A percentile compares a stretch with the other conserved stretches of the same genome.
Evolutionary conservation across 2,797 vertebrate genomes (phyloP).

Genomic region (Australoheros facetus): DNA sequence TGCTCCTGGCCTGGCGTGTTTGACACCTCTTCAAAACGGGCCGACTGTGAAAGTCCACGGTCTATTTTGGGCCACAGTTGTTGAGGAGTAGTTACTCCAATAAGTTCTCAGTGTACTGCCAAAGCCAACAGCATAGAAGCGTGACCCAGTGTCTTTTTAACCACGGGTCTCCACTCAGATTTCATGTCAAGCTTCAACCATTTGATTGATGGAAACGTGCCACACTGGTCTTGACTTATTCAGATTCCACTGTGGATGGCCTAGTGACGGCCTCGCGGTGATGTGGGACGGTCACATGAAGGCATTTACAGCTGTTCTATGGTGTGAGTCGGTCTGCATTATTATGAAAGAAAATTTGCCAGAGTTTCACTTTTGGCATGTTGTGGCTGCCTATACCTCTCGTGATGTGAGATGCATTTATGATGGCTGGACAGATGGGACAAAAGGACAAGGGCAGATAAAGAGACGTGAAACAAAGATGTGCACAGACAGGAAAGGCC

Average conservation of each 20-base stretch:
- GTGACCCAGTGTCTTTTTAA: conserved; percentile 61
- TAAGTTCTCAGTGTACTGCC: conserved; percentile 74
- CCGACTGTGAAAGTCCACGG: conserved; percentile 61
- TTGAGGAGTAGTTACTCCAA: conserved; percentile 69
- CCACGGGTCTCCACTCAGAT: conserved; percentile 41
- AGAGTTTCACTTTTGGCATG: background rate
- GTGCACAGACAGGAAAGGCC: conserved; percentile 16
- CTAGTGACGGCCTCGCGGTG: background rate
- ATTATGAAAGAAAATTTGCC: conserved; percentile 24
- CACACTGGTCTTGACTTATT: conserved; percentile 19
- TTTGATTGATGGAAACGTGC: conserved; percentile 43
- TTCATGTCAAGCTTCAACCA: conserved; percentile 30
- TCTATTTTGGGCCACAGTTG: conserved; percentile 76
- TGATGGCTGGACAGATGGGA: conserved; percentile 51
- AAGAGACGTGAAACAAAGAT: conserved; percentile 28
- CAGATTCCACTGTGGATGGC: conserved; percentile 18
- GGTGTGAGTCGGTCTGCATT: background rate
- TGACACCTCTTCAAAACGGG: conserved; percentile 74
- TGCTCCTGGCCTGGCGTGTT: conserved; percentile 53
- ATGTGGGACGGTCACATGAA: background rate
- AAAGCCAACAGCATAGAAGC: conserved; percentile 67
- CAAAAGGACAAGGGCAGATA: conserved; percentile 33
- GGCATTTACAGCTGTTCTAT: conserved; percentile 39
- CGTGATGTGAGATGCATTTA: conserved; percentile 4
- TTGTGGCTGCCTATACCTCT: conserved; percentile 6